Evolutionary conservation across 2,888 invertebrate species (phyloP), one percentile per base, ranked within the genome.

Genomic region (Microdon myrmicae): DNA sequence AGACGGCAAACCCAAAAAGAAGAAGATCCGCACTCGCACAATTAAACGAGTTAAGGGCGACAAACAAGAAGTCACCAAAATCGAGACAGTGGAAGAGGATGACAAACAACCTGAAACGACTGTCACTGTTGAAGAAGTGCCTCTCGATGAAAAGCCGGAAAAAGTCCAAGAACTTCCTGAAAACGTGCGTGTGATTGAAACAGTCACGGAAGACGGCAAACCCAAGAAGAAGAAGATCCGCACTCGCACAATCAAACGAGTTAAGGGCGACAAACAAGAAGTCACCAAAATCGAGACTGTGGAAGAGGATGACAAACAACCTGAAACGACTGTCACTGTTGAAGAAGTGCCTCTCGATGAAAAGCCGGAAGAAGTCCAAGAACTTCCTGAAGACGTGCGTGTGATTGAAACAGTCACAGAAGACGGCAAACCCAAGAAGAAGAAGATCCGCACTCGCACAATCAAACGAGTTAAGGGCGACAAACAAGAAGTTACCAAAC

Each of bases 401-500:
- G 71, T 82, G 2, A 76, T 79, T 2, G 82, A 82, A 73, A 77
- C 75, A 19, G 45, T 69, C 5, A 66, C 64, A 31, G 47, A 69
- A 68, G 3, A 64, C 38, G 67, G 56, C 28, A 58, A 48, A 25
- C 68, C 68, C 1, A 60, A 59, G 58, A 55, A 70, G 45, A 71
- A 70, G 16, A 72, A 71, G 13, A 72, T 68, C 68, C 80, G 77
- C 71, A 74, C 67, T 72, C 75, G 54, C 14, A 69, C 73, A 0
- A 78, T 80, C 23, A 78, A 76, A 66, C 78, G 77, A 67, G 70
- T 71, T 20, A 70, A 73, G 51, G 78, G 74, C 37, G 71, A 70
- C 8, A 76, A 75, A 70, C 71, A 73, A 56, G 76, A 75, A 70
- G 68, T 68, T 12, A 76, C 77, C 3, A 74, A 77, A 68, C 74